These are phyloP conservation scores for rat (Rattus norvegicus) DNA, from an alignment of 2,113 vertebrate species.

Conservation along the genomic window GRCr8 NC_086019.1:43297501-43298000, in stretches of 20 bases:
- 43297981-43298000: too few species aligned
- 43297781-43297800: not conserved
- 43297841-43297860: not conserved
- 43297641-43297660: not conserved
- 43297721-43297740: too few species aligned
- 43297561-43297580: not conserved
- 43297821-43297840: not conserved
- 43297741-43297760: not conserved
- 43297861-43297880: not conserved
- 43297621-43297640: not conserved
- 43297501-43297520: not conserved
- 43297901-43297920: not conserved
- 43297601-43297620: not conserved
- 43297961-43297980: not conserved
- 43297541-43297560: not conserved
- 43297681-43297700: not conserved
- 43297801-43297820: not conserved
- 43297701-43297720: not conserved
- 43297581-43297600: not conserved
- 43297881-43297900: not conserved
- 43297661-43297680: not conserved
- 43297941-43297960: not conserved
- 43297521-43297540: not conserved
- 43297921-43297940: not conserved
- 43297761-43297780: not conserved